These are phyloP conservation scores for Andricus curvator DNA, from an alignment of 2,888 invertebrate species.

Conservation along the genomic window DNA sequence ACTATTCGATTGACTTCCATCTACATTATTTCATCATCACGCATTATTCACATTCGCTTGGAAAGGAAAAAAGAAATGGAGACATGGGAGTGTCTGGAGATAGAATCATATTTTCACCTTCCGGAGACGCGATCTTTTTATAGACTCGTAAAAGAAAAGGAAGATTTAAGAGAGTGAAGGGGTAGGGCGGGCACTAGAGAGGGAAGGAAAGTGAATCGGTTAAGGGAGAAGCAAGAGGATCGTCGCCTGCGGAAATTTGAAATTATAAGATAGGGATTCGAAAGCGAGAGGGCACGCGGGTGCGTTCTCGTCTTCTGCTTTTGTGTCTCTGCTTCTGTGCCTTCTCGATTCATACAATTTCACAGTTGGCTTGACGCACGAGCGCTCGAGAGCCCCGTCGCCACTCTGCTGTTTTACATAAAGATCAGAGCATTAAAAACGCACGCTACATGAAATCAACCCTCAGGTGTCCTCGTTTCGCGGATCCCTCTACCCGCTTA, in stretches of 20 bases:
- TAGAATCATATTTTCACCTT: constrained; percentile 42
- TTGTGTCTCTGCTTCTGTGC: constrained; percentile 66
- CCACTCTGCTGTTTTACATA: constrained; percentile 74
- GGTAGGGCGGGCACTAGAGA: background rate
- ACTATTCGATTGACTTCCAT: constrained; percentile 9
- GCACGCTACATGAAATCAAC: constrained; percentile 72
- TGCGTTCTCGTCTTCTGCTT: constrained; percentile 57
- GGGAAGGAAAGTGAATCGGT: background rate
- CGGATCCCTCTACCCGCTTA: constrained; percentile 25
- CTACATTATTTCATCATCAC: background rate
- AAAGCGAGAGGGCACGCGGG: constrained; percentile 53
- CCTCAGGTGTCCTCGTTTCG: constrained; percentile 56
- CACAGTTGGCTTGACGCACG: constrained; percentile 76
- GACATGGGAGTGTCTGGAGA: background rate
- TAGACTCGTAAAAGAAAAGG: constrained; percentile 36
- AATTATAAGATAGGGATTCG: constrained; percentile 66
- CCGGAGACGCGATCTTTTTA: constrained; percentile 24
- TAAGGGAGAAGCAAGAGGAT: constrained; percentile 50
- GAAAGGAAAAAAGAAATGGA: constrained; percentile 8
- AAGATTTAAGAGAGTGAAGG: constrained; percentile 20
- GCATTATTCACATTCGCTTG: constrained; percentile 13
- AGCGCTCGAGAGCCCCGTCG: constrained; percentile 60
- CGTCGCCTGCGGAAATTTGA: constrained; percentile 69
- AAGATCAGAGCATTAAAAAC: constrained; percentile 78
- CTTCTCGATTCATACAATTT: constrained; percentile 77